Evolutionary conservation across 64 coral and sea anemone genomes (phyloP).

Genomic region (Pocillopora verrucosa): DNA sequence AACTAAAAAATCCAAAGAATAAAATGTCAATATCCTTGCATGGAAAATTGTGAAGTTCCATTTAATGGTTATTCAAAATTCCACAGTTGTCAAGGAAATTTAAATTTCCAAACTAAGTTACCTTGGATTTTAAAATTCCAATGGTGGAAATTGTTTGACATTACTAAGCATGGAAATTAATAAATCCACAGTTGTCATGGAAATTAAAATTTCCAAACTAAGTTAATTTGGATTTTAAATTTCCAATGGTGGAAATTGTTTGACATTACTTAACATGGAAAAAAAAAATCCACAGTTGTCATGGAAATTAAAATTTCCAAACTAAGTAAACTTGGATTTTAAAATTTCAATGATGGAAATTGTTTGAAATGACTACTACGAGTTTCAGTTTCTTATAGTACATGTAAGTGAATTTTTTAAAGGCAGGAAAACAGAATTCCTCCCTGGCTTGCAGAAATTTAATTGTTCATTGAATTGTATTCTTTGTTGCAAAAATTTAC

Average conservation of each 20-base stretch:
- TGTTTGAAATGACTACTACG: too few species aligned
- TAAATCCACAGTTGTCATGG: slow-evolving; percentile 5
- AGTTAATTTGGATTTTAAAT: background rate
- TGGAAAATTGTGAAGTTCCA: background rate
- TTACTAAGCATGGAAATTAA: background rate
- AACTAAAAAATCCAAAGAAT: background rate
- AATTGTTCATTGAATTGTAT: too few species aligned
- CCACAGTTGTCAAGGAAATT: background rate
- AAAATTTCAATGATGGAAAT: too few species aligned
- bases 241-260: background rate
- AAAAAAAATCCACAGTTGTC: too few species aligned
- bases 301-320: too few species aligned
- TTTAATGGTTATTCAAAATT: background rate
- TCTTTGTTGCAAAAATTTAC: too few species aligned
- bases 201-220: background rate
- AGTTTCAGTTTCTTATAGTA: too few species aligned
- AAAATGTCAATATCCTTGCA: background rate
- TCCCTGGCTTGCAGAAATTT: too few species aligned
- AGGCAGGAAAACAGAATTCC: too few species aligned
- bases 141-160: background rate
- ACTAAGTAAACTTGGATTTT: too few species aligned
- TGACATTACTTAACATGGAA: too few species aligned
- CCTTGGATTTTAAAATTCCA: slow-evolving; percentile 6
- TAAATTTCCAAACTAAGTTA: background rate
- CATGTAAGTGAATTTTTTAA: too few species aligned